Base-by-base conservation (phyloP, 2,888 invertebrate genomes). In the Operophtera brumata region DNA sequence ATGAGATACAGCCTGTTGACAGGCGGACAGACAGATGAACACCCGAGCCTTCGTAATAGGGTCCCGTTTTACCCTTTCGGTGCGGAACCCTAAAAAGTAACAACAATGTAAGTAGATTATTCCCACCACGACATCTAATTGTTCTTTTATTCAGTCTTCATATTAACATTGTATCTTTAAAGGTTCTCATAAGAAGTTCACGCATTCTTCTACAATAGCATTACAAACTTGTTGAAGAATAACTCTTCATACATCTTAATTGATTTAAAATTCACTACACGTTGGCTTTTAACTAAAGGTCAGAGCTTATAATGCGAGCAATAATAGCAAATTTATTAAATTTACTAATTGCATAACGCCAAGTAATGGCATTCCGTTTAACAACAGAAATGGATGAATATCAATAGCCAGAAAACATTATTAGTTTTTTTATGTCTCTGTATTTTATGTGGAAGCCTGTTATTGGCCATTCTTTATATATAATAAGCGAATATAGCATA, bases 81-180 rank as follows among this genome's bases (percentile, higher is more conserved):
- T n/a, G n/a, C n/a, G n/a, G n/a, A n/a, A n/a, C n/a, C n/a, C n/a
- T n/a, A n/a, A n/a, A n/a, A n/a, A 6, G 30, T 10, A 1, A 6
- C 30, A 30, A 9, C 30, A n/a, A 34, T 20, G 20, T 34, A 11
- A 34, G n/a, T 34, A n/a, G 4, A 34, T 34, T 11, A 45, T 45
- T 45, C 25, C 25, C 12, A 26, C 26, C 45, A 20, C 20, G 36
- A 39, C 47, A 37, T 36, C 20, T 39, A 47, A 6, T 34, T 47
- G 39, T 34, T 13, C 14, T 11, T n/a, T 39, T 41, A 58, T 58
- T 54, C 36, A 51, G 47, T 46, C 43, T 48, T 55, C 37, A 47
- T 28, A 47, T 13, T 3, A 34, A 43, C 39, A 46, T 55, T 55
- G 25, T 35, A 43, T 9, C 25, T 51, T 50, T 44, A 50, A 43